Conservation (phyloP, 2,113 vertebrate genomes). For the Rhipidura dahli region DNA sequence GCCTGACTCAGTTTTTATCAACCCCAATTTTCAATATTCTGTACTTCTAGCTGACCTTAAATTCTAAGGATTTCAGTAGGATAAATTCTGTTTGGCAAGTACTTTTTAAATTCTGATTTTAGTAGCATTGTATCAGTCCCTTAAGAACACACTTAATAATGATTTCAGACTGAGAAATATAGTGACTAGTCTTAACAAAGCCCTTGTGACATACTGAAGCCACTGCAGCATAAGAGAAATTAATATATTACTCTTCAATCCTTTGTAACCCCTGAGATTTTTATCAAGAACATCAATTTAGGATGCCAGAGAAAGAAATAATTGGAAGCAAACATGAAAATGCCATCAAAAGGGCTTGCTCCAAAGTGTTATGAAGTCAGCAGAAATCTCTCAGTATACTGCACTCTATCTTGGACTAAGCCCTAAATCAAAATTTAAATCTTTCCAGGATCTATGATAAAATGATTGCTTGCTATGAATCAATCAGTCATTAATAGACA, state of each 20-base stretch:
- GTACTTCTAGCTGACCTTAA: not conserved
- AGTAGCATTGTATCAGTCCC: not conserved
- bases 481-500: not conserved
- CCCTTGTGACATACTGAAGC: not conserved
- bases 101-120: constrained; percentile 5
- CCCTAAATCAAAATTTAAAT: not conserved
- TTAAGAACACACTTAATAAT: not conserved
- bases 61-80: not conserved
- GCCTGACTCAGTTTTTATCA: not conserved
- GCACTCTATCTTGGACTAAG: not conserved
- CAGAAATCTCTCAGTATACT: not conserved
- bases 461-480: not conserved
- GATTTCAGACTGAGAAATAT: not conserved
- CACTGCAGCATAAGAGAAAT: not conserved
- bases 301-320: not conserved
- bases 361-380: not conserved
- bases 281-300: not conserved
- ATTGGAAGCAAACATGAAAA: constrained; percentile 6
- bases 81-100: not conserved
- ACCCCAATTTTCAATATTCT: not conserved
- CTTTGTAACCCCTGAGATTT: not conserved
- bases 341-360: not conserved
- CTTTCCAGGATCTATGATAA: not conserved
- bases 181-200: not conserved
- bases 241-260: not conserved